phyloP scores from a whole-genome alignment of 2,113 vertebrate genomes.

The Nerophis ophidion region DNA sequence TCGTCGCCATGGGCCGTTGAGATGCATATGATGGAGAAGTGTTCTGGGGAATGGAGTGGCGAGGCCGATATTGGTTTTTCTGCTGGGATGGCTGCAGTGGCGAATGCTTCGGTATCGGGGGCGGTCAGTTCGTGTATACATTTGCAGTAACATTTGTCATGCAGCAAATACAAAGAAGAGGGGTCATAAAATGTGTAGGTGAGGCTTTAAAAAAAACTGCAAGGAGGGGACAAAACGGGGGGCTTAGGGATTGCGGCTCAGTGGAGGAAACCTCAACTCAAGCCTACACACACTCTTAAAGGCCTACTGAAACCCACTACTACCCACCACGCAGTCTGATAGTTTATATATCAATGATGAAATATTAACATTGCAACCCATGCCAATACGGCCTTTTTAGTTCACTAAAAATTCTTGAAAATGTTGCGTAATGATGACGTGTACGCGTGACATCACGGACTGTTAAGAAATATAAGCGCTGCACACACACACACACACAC shows the following conservation, averaged over 20 bases:
- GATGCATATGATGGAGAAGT: constrained; percentile 55
- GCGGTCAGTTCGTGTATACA: background rate
- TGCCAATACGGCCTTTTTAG: too few relatives aligned
- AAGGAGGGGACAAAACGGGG: background rate
- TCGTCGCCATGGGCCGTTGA: constrained; percentile 56
- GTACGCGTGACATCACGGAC: too few relatives aligned
- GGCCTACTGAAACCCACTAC: too few relatives aligned
- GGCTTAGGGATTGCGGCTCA: constrained; percentile 7
- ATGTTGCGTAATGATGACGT: too few relatives aligned
- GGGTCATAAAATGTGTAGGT: too few relatives aligned
- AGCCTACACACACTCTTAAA: constrained; percentile 7
- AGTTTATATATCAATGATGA: too few relatives aligned
- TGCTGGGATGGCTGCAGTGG: constrained; percentile 23
- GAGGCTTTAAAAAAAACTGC: too few relatives aligned
- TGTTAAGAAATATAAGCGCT: too few relatives aligned
- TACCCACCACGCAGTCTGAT: too few relatives aligned
- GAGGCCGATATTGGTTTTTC: constrained; percentile 48
- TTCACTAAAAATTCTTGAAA: too few relatives aligned
- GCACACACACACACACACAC: too few relatives aligned
- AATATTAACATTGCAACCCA: too few relatives aligned
- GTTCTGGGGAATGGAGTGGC: constrained; percentile 20
- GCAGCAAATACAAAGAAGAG: background rate
- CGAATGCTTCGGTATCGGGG: constrained; percentile 25
- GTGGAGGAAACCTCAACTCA: constrained; percentile 37
- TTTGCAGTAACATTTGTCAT: background rate